phyloP scores from a whole-genome alignment of 2,113 vertebrate species.

The Etheostoma cragini region DNA sequence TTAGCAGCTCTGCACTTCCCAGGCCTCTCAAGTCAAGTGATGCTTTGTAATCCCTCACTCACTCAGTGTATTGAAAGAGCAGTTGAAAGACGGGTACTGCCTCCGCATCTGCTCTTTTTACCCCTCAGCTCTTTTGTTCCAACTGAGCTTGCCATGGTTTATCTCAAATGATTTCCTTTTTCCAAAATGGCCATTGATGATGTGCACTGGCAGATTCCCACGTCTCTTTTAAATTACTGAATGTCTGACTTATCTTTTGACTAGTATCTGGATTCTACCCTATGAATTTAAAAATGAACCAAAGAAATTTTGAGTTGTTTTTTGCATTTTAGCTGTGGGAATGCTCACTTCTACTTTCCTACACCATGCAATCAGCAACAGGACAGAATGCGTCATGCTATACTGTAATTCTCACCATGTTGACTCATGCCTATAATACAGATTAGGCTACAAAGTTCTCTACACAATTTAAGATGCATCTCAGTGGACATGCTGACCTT shows the following conservation, averaged over 20 bases:
- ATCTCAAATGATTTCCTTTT: slow-evolving; percentile 8
- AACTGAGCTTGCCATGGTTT: slow-evolving; percentile 22
- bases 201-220: neutral
- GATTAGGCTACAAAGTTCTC: neutral
- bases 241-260: slow-evolving; percentile 14
- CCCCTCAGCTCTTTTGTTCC: slow-evolving; percentile 4
- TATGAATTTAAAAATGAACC: neutral
- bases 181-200: slow-evolving; percentile 17
- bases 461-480: neutral
- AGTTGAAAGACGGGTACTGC: slow-evolving; percentile 46
- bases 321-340: neutral
- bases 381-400: neutral
- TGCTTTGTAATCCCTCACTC: slow-evolving; percentile 68
- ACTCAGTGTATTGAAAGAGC: slow-evolving; percentile 56
- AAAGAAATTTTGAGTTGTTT: neutral
- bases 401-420: slow-evolving; percentile 1
- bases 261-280: neutral
- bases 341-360: neutral
- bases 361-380: no score
- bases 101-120: slow-evolving; percentile 40
- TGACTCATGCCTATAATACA: neutral
- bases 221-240: slow-evolving; percentile 1
- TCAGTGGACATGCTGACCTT: neutral
- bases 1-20: slow-evolving; percentile 27
- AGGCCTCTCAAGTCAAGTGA: slow-evolving; percentile 57